These are phyloP conservation scores for Corydoras maculifer DNA, from an alignment of 2,113 vertebrate genomes.

Conservation along the genomic window DNA sequence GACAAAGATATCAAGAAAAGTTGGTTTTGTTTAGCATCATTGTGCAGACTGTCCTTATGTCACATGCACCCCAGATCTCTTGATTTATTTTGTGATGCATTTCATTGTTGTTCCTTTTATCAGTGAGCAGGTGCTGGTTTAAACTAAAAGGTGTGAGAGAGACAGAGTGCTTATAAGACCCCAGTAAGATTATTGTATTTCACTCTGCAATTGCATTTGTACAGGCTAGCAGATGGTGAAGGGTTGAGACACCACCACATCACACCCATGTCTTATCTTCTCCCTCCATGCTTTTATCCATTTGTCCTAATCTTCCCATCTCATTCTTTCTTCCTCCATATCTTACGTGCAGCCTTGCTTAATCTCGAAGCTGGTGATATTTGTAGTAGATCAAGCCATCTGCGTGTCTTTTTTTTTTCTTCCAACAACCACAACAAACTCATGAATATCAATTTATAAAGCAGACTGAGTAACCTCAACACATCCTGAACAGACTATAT, in stretches of 20 bases:
- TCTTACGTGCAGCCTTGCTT: too few species aligned
- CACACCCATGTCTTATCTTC: constrained; percentile 49
- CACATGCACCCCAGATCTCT: neutral
- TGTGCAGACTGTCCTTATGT: constrained; percentile 9
- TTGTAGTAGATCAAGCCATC: too few species aligned
- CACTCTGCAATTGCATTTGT: constrained; percentile 51
- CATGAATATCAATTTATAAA: constrained; percentile 7
- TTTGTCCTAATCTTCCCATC: constrained; percentile 12
- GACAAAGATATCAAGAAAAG: neutral
- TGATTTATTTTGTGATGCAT: constrained; percentile 1
- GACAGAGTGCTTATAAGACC: constrained; percentile 29
- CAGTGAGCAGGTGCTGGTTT: constrained; percentile 32
- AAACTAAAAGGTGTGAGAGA: constrained; percentile 15
- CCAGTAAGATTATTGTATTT: constrained; percentile 55
- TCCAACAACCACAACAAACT: constrained; percentile 22
- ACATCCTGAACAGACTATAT: constrained; percentile 23
- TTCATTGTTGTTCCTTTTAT: constrained; percentile 11
- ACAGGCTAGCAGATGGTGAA: constrained; percentile 63
- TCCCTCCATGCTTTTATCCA: constrained; percentile 27
- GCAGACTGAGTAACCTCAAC: neutral
- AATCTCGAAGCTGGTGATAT: too few species aligned
- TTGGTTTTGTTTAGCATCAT: constrained; percentile 1
- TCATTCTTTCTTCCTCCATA: constrained; percentile 8
- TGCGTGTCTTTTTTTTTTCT: neutral
- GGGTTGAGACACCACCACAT: constrained; percentile 53